A percentile compares a stretch with the other conserved stretches of the same genome.
Evolutionary conservation across 2,888 invertebrate genomes (phyloP).

Genomic region (Scaptomyza caliginosa): DNA sequence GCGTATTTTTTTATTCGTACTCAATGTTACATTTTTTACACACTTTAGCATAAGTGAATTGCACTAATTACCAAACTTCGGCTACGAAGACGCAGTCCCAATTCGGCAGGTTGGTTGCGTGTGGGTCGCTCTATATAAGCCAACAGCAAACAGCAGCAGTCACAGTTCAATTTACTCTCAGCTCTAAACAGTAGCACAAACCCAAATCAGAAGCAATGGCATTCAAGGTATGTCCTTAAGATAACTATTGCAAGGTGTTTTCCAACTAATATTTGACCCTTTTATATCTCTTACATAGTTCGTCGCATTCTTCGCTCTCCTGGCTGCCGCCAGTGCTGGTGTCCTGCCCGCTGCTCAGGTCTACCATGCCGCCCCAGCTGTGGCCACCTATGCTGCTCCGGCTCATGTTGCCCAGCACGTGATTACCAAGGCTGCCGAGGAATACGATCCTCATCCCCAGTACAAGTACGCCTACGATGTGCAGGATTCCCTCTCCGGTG

Average conservation of each 20-base stretch:
- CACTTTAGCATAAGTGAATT: conserved; percentile 73
- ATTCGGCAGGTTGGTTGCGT: conserved; percentile 19
- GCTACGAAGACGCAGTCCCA: conserved; percentile 39
- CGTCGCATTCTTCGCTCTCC: conserved; percentile 73
- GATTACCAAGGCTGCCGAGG: conserved; percentile 69
- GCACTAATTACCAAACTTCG: conserved; percentile 69
- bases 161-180: conserved; percentile 61
- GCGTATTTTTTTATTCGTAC: conserved; percentile 12
- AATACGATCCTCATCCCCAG: conserved; percentile 82
- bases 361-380: conserved; percentile 67
- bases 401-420: conserved; percentile 60
- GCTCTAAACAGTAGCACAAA: conserved; percentile 55
- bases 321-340: conserved; percentile 80
- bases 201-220: conserved; percentile 57
- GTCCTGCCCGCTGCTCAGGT: conserved; percentile 67
- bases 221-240: conserved; percentile 67
- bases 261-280: neutral
- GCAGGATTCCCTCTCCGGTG: conserved; percentile 81
- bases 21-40: conserved; percentile 65
- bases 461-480: conserved; percentile 82
- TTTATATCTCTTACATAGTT: conserved; percentile 51
- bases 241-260: neutral
- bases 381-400: conserved; percentile 59
- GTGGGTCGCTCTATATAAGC: conserved; percentile 63
- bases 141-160: conserved; percentile 36